Percentiles rank a stretch among this genome's conserved stretches.
Conservation (phyloP, 1,140 invertebrate species). For the Asobara japonica region DNA sequence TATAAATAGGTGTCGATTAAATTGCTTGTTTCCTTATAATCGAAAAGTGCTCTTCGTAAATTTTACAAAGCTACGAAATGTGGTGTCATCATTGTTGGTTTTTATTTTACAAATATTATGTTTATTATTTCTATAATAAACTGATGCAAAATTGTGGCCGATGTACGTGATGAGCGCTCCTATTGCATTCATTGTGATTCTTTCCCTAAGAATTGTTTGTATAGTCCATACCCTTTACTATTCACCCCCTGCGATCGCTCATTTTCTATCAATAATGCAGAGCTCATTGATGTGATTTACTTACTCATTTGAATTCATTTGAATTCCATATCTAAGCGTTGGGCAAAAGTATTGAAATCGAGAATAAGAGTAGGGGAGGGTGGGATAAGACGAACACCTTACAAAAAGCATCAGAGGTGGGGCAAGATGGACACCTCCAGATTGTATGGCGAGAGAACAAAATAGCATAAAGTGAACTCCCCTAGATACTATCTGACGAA, state of each 20-base stretch:
- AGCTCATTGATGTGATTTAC: slow-evolving; percentile 1
- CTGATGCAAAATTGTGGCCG: neutral
- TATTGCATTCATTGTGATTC: neutral
- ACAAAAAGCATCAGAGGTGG: no score
- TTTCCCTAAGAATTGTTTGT: neutral
- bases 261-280: neutral
- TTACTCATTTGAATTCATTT: no score
- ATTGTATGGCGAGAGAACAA: no score
- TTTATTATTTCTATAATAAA: neutral
- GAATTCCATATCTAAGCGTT: no score
- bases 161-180: neutral
- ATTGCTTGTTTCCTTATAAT: neutral
- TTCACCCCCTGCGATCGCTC: neutral
- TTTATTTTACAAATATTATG: neutral
- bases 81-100: neutral
- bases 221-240: neutral
- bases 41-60: neutral
- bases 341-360: no score
- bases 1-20: slow-evolving; percentile 7
- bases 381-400: no score
- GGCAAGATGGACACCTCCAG: no score
- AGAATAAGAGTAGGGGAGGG: no score
- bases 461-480: no score
- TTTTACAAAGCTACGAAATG: neutral
- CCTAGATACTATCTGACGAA: no score